Evolutionary conservation across 2,888 invertebrate genomes (phyloP), one percentile per base, ranked within the genome.

Genomic region (Dasysyrphus albostriatus): DNA sequence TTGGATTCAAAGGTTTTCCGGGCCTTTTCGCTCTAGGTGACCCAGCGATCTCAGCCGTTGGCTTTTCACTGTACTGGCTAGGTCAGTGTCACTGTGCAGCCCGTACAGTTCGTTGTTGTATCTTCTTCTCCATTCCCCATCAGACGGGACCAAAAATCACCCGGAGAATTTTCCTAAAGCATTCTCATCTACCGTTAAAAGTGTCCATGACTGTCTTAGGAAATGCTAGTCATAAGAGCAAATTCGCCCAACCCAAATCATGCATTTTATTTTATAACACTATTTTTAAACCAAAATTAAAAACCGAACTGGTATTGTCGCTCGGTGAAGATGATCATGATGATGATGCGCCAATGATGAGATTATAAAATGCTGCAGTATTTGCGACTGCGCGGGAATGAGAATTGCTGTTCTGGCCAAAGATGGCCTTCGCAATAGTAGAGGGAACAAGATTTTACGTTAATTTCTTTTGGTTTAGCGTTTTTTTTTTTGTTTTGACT

Each of bases 301-400:
- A n/a, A 61, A 47, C 19, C 72, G 75, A 87, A 87, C 87, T 87
- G 87, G 83, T 87, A 83, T 87, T 87, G 75, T 87, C 83, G 87
- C 72, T 87, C 5, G 34, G n/a, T 14, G 44, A 32, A 6, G 51
- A 69, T 44, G 77, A 73, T 77, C 24, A 24, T 24, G 78, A 67
- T 44, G 77, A 73, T 77, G 78, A 67, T 78, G 65, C 76, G 81
- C 72, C 70, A 44, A 29, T 63, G 82, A 83, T 76, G 56, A 49
- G 67, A 70, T 83, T 73, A 72, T 78, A 67, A 24, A 24, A 14
- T 75, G 56, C 34, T 72, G 42, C 67, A 12, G 59, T 67, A 65
- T 70, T 44, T 73, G 67, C 61, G 69, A 47, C 44, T 78, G 74
- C 42, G 37, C 32, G 39, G 10, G 10, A 39, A 12, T 39, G 10